Evolutionary conservation across 1,140 invertebrate genomes (phyloP), one percentile per base, ranked within the genome.

Genomic region (Pseudomyrmex pallidus): DNA sequence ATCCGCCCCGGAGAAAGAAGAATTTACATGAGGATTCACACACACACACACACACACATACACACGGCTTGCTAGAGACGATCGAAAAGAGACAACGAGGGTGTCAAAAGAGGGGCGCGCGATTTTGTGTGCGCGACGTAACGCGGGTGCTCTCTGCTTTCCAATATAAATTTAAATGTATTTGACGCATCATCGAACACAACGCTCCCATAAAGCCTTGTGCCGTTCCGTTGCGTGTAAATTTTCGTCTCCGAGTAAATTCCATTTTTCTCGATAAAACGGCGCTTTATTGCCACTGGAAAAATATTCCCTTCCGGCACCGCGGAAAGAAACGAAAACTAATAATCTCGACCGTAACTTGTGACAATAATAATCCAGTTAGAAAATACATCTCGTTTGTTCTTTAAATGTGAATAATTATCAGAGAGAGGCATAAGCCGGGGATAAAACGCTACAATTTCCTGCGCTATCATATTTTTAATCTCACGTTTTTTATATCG

Each of bases 11-110:
- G 35, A 35, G 66, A 56, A 87, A 89, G 68, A 66, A 82, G 88
- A 89, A 89, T 90, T 90, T 90, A 90, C 88, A 88, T 56, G 87
- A 84, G 86, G 82, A 90, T 90, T 87, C 87, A 87, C 86, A 70
- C 62, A 35, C n/a, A n/a, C n/a, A 87, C 86, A 70, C 62, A 35
- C 87, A 87, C 86, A 70, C 62, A 35, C 87, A 87, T 85, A 70
- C 62, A 35, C 35, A 22, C 35, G 62, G 85, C 66, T 85, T 66
- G 82, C 56, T 54, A 74, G 67, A 22, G 66, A 44, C 48, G 59
- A 46, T 59, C 35, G 57, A 57, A 86, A 59, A 63, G 63, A 83
- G 54, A 61, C 48, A 50, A 50, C 15, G 17, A 15, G 25, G 20
- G 13, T 20, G 13, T 10, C n/a, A 17, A 48, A 59, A 12, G 20